Evolutionary conservation across 2,888 invertebrate species (phyloP), one percentile per base, ranked within the genome.

Genomic region (Spicauda simplicius): DNA sequence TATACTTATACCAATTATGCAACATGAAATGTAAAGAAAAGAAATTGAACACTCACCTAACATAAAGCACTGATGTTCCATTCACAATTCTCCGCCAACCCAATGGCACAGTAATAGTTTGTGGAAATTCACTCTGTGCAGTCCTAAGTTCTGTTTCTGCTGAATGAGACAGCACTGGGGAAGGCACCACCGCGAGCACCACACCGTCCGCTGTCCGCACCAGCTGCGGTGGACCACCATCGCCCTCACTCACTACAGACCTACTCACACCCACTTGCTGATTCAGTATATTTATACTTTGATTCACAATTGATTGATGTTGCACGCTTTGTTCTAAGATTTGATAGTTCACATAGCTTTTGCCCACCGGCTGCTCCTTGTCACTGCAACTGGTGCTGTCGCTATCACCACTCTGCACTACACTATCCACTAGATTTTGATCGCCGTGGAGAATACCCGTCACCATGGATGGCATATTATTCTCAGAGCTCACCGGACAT

Each of bases 311-410:
- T 30, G 92, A 91, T 74, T 93, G 93, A 78, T 93, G 93, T 68
- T 91, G 88, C 72, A 93, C 90, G 88, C 91, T 93, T 79, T 93
- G 93, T 89, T 93, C 93, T 84, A 93, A 84, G 79, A 93, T 87
- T 80, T 93, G 93, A 82, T 93, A 93, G 88, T 93, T 93, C 79
- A 93, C 86, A 86, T 85, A 90, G 80, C 86, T 87, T 73, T 91
- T 91, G 57, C 85, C 85, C 70, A 86, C 81, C 54, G 84, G 82
- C 71, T 88, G 78, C 73, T 90, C 90, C 79, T 84, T 84, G 66
- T 91, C 90, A 86, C 83, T 78, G 74, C 82, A 81, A 77, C 83
- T 86, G 73, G 82, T 82, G 78, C 80, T 78, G 71, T 87, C 89
- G 80, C 76, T 74, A 64, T 74, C 76, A 74, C 76, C 82, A 82